Evolutionary conservation across 2,888 invertebrate genomes (phyloP).

Genomic region (Netelia fuscicornis): DNA sequence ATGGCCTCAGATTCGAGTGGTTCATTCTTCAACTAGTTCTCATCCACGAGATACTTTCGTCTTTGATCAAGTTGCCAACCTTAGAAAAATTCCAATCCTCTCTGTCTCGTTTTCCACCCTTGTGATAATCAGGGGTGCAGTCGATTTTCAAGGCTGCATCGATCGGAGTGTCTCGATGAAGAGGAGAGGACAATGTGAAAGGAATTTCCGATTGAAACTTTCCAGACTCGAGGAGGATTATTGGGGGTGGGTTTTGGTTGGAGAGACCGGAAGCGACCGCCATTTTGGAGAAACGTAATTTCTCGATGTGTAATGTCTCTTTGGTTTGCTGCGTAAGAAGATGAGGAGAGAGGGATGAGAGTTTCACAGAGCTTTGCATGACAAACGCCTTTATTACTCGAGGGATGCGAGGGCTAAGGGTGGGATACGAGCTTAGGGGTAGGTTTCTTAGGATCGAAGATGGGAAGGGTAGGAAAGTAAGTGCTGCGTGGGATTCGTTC

Average conservation of each 20-base stretch:
- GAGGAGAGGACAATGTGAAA: neutral
- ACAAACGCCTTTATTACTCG: constrained; percentile 65
- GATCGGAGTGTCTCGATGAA: too few relatives aligned
- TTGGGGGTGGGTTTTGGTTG: too few relatives aligned
- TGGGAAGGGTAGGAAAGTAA: neutral
- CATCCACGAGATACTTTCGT: constrained; percentile 18
- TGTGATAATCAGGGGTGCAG: neutral
- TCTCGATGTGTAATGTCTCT: constrained; percentile 48
- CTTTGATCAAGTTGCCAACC: constrained; percentile 20
- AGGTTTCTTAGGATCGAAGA: neutral
- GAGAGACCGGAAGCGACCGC: neutral
- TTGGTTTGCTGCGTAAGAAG: constrained; percentile 10
- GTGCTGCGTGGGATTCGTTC: neutral
- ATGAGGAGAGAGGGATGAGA: constrained; percentile 3
- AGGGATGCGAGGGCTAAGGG: constrained; percentile 7
- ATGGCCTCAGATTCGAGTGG: constrained; percentile 13
- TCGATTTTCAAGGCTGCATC: too few relatives aligned
- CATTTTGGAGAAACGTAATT: neutral
- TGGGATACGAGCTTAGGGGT: neutral
- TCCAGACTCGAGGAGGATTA: constrained; percentile 6
- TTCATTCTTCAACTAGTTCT: constrained; percentile 32
- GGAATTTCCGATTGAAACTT: constrained; percentile 59
- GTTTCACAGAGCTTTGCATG: constrained; percentile 64
- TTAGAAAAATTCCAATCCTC: neutral
- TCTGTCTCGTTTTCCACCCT: neutral